Evolutionary conservation across 1,140 invertebrate genomes (phyloP), one percentile per base, ranked within the genome.

Genomic region (Lanistes nyassanus): DNA sequence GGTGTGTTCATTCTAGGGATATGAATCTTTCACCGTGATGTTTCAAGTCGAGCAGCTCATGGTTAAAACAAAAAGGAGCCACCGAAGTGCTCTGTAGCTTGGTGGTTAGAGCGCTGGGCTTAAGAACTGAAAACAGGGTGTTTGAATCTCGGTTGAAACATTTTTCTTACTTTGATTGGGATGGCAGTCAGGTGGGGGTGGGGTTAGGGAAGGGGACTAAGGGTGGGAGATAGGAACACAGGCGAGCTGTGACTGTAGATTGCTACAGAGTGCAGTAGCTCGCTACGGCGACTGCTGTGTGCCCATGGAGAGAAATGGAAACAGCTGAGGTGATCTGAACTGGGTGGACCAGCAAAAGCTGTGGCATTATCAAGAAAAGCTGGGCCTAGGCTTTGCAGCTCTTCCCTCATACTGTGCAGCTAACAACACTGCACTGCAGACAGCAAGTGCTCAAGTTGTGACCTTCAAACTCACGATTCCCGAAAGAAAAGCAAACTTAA

Each of bases 381-480:
- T 7, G 70, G 70, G 9, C 29, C 6, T 23, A 42, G 37, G 36
- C 70, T 72, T 72, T 72, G n/a, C 70, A 42, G 37, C 36, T 34
- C 23, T 29, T 29, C 56, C 70, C 7, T 72, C 70, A 72, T 72
- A 36, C 23, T 72, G 56, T 72, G 56, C 26, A 42, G 55, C 53
- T 13, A 47, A 47, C 53, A 39, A 5, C 39, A 36, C 56, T n/a
- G 29, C 56, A 72, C 70, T 56, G 60, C 70, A 39, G 47, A n/a
- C 70, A 72, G 23, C 36, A 9, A 72, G 36, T 42, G 37, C 34
- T 42, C 19, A 39, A 37, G 34, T 42, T 23, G 65, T 55, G 36
- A 72, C 70, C 55, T 39, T 56, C 42, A 56, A 56, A 4, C 37
- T 31, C 19, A 26, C 36, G 47, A 36, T 1, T 31, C 16, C 29